Percentiles rank a stretch among this genome's conserved stretches.
Evolutionary conservation across 2,113 vertebrate genomes (phyloP).

Genomic region (Cyprinodon tularosa): DNA sequence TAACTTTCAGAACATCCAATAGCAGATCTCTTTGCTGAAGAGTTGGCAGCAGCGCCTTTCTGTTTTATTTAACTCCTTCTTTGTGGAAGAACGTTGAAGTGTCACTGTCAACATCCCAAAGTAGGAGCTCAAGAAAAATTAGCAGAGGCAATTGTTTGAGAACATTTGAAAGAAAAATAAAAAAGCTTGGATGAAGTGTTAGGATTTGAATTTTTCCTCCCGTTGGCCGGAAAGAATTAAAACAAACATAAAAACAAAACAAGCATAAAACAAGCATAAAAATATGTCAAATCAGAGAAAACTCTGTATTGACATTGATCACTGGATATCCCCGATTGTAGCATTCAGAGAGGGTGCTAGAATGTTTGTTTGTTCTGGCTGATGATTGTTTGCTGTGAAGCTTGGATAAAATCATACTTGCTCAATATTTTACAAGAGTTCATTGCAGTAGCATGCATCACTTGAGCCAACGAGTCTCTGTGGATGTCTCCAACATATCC

Average conservation of each 20-base stretch:
- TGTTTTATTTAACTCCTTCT: constrained; percentile 28
- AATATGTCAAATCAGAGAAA: neutral
- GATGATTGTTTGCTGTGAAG: constrained; percentile 49
- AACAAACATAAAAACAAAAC: neutral
- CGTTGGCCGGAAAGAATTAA: too few relatives aligned
- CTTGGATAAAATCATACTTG: constrained; percentile 40
- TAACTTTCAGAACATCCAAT: too few relatives aligned
- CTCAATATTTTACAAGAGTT: constrained; percentile 47
- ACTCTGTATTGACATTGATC: constrained; percentile 2
- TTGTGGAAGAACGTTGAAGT: constrained; percentile 60
- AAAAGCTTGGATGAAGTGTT: constrained; percentile 33
- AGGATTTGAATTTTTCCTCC: neutral
- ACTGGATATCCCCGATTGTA: constrained; percentile 5
- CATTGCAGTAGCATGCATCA: constrained; percentile 26
- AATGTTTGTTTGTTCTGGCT: constrained; percentile 26
- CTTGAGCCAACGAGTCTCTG: constrained; percentile 49
- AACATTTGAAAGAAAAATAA: neutral
- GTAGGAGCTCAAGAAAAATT: constrained; percentile 8
- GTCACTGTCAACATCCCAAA: constrained; percentile 30
- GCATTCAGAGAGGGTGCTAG: neutral
- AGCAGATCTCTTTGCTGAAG: too few relatives aligned
- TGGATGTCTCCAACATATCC: constrained; percentile 37
- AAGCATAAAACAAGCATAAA: neutral
- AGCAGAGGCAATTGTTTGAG: constrained; percentile 14
- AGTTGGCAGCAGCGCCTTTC: neutral